Evolutionary conservation across 2,888 invertebrate species (phyloP).

Genomic region (Elmis aenea): DNA sequence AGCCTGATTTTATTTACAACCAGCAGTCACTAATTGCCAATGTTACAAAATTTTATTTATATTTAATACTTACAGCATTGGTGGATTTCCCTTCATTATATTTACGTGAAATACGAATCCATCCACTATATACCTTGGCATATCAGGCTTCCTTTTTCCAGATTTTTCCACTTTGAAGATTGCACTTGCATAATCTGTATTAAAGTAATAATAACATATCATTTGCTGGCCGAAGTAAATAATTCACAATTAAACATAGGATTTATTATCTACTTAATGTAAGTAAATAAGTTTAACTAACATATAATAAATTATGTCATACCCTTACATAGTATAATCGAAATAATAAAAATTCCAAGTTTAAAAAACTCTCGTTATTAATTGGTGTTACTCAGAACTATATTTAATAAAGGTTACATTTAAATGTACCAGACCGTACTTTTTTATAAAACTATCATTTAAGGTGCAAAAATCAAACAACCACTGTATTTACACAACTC

Average conservation of each 20-base stretch:
- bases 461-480: too few species aligned
- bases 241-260: not conserved
- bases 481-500: too few species aligned
- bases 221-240: too few species aligned
- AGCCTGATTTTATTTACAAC: too few species aligned
- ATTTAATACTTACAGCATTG: slow-evolving; percentile 39
- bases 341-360: not conserved
- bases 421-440: too few species aligned
- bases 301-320: not conserved
- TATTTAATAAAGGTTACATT: too few species aligned
- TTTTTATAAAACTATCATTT: too few species aligned
- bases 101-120: slow-evolving; percentile 46
- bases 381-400: too few species aligned
- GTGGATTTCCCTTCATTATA: slow-evolving; percentile 42
- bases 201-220: too few species aligned
- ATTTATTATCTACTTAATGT: not conserved
- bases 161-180: too few species aligned
- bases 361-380: too few species aligned
- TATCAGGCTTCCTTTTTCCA: slow-evolving; percentile 36
- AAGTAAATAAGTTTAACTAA: not conserved
- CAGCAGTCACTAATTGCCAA: not conserved
- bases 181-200: slow-evolving; percentile 8
- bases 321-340: not conserved
- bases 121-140: slow-evolving; percentile 44
- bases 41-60: not conserved